phyloP scores from a whole-genome alignment of 2,888 invertebrate species.

The Thysanoteuthis rhombus region DNA sequence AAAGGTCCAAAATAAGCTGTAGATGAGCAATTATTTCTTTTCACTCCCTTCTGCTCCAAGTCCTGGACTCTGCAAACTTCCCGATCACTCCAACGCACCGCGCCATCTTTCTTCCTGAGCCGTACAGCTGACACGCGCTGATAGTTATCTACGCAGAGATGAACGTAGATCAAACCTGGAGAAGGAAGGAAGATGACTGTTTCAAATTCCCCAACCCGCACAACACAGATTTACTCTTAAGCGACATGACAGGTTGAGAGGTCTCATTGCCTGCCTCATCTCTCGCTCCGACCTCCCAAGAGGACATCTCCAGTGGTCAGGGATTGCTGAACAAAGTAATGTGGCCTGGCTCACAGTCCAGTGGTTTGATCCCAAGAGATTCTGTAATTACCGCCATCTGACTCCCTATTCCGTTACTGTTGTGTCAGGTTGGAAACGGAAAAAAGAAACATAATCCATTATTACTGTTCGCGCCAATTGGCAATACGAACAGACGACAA shows the following conservation, averaged over 20 bases:
- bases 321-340: not conserved
- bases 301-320: not conserved
- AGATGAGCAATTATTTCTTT: not conserved
- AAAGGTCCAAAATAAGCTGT: not conserved
- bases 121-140: not conserved
- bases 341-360: constrained; percentile 12
- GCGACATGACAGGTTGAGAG: not conserved
- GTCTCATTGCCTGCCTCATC: not conserved
- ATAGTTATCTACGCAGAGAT: not conserved
- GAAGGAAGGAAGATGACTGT: not conserved
- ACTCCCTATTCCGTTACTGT: not conserved
- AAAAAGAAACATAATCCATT: constrained; percentile 12
- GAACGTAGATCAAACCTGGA: not conserved
- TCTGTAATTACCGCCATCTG: not conserved
- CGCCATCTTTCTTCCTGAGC: not conserved
- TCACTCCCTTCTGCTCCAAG: not conserved
- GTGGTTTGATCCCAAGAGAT: not conserved
- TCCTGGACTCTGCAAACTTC: too few relatives aligned
- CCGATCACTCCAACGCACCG: not conserved
- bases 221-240: not conserved
- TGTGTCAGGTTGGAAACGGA: not conserved
- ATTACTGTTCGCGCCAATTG: not conserved
- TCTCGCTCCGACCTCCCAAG: not conserved
- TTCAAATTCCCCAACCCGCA: not conserved
- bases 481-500: not conserved